These are phyloP conservation scores for Raphicerus campestris DNA, from an alignment of 2,113 vertebrate species.

Conservation along the genomic window DNA sequence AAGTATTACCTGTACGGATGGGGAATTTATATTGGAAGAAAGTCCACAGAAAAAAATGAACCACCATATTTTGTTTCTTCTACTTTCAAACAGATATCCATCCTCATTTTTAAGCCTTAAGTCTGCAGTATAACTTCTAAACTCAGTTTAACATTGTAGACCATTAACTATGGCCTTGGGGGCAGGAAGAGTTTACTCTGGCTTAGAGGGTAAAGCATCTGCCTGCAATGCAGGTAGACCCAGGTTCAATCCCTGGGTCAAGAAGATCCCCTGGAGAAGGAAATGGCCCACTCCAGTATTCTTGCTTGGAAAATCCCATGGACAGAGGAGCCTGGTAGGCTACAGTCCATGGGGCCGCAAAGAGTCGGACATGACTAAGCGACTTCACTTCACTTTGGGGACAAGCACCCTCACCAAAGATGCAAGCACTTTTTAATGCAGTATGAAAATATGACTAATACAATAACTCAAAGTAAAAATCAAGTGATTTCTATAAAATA, in stretches of 20 bases:
- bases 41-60: slow-evolving; percentile 4
- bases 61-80: neutral
- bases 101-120: neutral
- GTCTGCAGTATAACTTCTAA: neutral
- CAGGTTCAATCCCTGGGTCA: no score
- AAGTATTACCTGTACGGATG: neutral
- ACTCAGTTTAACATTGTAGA: neutral
- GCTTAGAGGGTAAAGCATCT: no score
- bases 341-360: no score
- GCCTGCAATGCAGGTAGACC: no score
- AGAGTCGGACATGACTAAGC: no score
- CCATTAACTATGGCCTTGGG: neutral
- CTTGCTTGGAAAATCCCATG: no score
- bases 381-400: neutral
- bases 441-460: slow-evolving; percentile 20
- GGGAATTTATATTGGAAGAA: neutral
- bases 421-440: neutral
- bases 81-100: neutral
- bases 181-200: neutral
- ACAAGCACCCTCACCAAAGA: neutral
- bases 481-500: slow-evolving; percentile 4
- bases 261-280: no score
- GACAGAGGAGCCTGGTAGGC: no score
- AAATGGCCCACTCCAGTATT: no score
- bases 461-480: slow-evolving; percentile 36